phyloP scores from a whole-genome alignment of 1,140 invertebrate species.

The Metopolophium dirhodum region DNA sequence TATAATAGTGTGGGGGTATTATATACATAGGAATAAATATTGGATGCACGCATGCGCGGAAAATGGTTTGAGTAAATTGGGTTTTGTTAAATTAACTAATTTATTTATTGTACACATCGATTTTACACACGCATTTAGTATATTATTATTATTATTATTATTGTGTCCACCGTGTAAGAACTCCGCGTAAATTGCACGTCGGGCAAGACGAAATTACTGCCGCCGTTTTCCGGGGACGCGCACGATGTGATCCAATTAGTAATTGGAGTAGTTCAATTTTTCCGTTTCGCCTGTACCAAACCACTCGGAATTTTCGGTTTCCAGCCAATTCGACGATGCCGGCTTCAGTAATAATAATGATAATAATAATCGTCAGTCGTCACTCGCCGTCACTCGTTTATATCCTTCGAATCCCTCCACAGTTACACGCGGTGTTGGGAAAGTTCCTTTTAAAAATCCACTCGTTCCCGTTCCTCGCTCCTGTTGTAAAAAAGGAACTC shows the following conservation, averaged over 20 bases:
- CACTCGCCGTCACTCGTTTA: too few relatives aligned
- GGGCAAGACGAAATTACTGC: not conserved
- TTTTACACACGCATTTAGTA: not conserved
- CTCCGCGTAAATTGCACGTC: not conserved
- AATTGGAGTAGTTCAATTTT: not conserved
- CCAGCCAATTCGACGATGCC: too few relatives aligned
- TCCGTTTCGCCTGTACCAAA: not conserved
- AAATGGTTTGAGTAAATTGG: conserved; percentile 7
- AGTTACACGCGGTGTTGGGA: too few relatives aligned
- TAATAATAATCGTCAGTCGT: not conserved
- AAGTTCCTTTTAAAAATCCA: too few relatives aligned
- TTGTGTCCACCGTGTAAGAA: not conserved
- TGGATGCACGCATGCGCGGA: not conserved
- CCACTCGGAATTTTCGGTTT: not conserved
- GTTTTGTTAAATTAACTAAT: not conserved
- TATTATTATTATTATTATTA: not conserved
- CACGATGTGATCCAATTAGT: not conserved
- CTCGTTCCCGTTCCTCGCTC: too few relatives aligned
- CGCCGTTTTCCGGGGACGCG: not conserved
- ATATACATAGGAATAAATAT: not conserved
- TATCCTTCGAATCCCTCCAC: not conserved
- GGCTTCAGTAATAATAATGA: not conserved
- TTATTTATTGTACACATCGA: conserved; percentile 1
- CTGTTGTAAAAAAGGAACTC: too few relatives aligned
- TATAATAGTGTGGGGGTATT: not conserved